phyloP scores from a whole-genome alignment of 1,140 invertebrate genomes.

The Zaprionus lachaisei region DNA sequence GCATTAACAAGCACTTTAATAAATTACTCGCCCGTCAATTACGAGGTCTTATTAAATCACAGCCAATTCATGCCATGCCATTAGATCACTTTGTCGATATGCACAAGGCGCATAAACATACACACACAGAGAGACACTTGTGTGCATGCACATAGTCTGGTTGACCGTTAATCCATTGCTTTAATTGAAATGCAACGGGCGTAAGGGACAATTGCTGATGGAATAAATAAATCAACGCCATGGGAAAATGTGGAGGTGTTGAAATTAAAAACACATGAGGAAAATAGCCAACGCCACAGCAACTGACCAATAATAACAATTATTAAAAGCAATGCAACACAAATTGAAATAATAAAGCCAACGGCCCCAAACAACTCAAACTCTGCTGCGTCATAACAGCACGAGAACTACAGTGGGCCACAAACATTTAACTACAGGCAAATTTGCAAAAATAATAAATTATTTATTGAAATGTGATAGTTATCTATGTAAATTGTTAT shows the following conservation, averaged over 20 bases:
- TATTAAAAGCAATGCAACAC: conserved; percentile 77
- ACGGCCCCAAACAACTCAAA: conserved; percentile 26
- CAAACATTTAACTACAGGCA: neutral
- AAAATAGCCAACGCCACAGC: conserved; percentile 43
- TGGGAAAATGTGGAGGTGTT: conserved; percentile 53
- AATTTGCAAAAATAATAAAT: neutral
- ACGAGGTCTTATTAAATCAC: conserved; percentile 54
- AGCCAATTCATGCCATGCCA: conserved; percentile 28
- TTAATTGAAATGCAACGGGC: conserved; percentile 47
- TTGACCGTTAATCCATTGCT: conserved; percentile 35
- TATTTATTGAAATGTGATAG: too few species aligned
- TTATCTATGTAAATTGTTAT: too few species aligned
- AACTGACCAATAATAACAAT: conserved; percentile 70
- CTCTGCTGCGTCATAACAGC: conserved; percentile 32
- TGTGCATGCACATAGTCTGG: neutral
- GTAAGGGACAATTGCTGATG: conserved; percentile 34
- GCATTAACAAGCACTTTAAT: conserved; percentile 74
- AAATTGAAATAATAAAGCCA: conserved; percentile 77
- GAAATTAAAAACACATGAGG: conserved; percentile 61
- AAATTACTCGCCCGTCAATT: conserved; percentile 69
- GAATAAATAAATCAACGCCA: conserved; percentile 41
- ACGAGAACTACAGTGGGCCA: conserved; percentile 37
- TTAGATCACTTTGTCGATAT: conserved; percentile 10
- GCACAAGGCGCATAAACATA: neutral
- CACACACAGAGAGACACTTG: neutral